Percentiles rank a stretch among this genome's conserved stretches.
Conservation (phyloP, 1,140 invertebrate species). For the Drosophila leontia region DNA sequence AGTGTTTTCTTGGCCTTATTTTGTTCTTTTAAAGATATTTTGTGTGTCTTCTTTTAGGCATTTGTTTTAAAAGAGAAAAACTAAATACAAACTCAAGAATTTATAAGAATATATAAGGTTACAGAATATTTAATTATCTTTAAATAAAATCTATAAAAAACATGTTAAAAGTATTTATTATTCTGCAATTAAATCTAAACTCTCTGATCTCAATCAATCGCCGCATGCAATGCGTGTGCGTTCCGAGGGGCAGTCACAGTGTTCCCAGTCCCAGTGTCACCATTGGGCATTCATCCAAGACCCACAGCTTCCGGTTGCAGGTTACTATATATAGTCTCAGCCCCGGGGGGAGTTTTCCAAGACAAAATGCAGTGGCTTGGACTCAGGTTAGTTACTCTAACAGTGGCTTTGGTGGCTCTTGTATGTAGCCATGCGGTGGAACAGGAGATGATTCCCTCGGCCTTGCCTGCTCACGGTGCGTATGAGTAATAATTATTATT, state of each 20-base stretch:
- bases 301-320: slow-evolving; percentile 44
- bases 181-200: background rate
- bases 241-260: background rate
- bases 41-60: background rate
- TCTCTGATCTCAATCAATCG: slow-evolving; percentile 5
- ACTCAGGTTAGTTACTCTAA: slow-evolving; percentile 19
- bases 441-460: slow-evolving; percentile 1
- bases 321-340: slow-evolving; percentile 37
- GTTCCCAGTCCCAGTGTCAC: slow-evolving; percentile 35
- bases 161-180: background rate
- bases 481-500: slow-evolving; percentile 20
- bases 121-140: background rate
- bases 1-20: background rate
- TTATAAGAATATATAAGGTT: no score
- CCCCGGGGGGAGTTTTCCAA: background rate
- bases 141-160: background rate
- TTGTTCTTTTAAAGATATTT: background rate
- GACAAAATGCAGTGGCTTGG: slow-evolving; percentile 35
- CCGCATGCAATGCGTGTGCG: slow-evolving; percentile 24
- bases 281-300: slow-evolving; percentile 63
- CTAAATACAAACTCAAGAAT: background rate
- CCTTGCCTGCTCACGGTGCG: slow-evolving; percentile 37
- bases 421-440: slow-evolving; percentile 1
- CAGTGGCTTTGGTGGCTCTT: background rate
- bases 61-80: background rate